Evolutionary conservation across 2,113 vertebrate species (phyloP).

Genomic region (Laticauda laticaudata): DNA sequence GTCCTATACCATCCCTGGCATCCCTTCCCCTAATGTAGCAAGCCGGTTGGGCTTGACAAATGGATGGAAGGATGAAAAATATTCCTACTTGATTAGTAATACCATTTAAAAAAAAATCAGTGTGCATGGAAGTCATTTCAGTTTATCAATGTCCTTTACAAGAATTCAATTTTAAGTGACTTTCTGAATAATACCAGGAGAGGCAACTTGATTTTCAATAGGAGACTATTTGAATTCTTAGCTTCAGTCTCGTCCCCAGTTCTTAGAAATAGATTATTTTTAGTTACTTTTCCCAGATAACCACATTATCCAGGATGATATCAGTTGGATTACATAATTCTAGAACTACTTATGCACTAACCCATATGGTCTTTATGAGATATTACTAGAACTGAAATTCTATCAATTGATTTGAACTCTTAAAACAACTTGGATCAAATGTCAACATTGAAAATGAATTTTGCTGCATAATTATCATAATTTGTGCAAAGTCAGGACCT

Average conservation of each 20-base stretch:
- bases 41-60: too few relatives aligned
- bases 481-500: not conserved
- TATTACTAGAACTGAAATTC: not conserved
- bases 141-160: not conserved
- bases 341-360: not conserved
- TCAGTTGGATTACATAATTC: not conserved
- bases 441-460: not conserved
- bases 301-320: not conserved
- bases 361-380: not conserved
- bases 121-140: not conserved
- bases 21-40: too few relatives aligned
- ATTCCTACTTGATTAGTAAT: not conserved
- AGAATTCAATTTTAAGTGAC: not conserved
- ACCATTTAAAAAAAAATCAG: not conserved
- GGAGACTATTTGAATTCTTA: not conserved
- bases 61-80: not conserved
- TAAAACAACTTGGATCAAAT: not conserved
- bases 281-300: too few relatives aligned
- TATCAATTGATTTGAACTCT: not conserved
- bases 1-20: too few relatives aligned
- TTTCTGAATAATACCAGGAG: not conserved
- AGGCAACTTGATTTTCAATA: not conserved
- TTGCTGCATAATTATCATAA: not conserved
- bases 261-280: too few relatives aligned
- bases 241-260: not conserved